A percentile compares a stretch with the other conserved stretches of the same genome.
These are phyloP conservation scores for Hypotaenidia okinawae DNA, from an alignment of 2,797 vertebrate species.

Conservation along the genomic window DNA sequence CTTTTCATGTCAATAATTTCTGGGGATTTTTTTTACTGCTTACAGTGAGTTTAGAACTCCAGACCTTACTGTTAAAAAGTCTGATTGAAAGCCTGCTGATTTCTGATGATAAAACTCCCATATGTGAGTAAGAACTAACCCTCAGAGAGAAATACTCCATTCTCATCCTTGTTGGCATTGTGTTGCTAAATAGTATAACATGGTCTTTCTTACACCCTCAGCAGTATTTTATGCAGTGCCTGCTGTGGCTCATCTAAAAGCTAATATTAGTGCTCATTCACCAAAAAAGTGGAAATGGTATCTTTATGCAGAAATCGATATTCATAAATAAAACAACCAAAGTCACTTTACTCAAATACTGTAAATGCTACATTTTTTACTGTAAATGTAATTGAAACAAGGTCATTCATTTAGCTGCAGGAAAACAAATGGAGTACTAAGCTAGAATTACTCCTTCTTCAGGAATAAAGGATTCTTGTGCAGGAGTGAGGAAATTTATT, in stretches of 20 bases:
- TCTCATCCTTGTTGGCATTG: background rate
- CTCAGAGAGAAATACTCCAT: background rate
- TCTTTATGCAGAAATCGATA: slow-evolving; percentile 48
- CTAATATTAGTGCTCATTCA: background rate
- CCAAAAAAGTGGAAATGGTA: slow-evolving; percentile 41
- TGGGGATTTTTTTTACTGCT: background rate
- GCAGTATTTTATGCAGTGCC: slow-evolving; percentile 1
- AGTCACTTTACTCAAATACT: slow-evolving; percentile 50
- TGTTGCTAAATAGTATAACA: background rate
- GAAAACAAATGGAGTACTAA: slow-evolving; percentile 40
- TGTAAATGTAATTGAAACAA: slow-evolving; percentile 66
- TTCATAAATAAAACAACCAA: slow-evolving; percentile 58
- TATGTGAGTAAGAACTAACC: background rate
- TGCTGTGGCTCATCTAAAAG: slow-evolving; percentile 11
- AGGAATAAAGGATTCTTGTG: slow-evolving; percentile 11
- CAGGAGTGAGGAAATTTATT: slow-evolving; percentile 7
- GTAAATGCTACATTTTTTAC: slow-evolving; percentile 55
- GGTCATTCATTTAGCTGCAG: slow-evolving; percentile 28
- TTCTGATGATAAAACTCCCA: background rate
- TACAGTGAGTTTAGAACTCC: background rate
- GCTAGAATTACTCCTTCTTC: slow-evolving; percentile 9
- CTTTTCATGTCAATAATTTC: background rate
- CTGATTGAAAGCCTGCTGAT: background rate
- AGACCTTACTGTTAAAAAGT: background rate
- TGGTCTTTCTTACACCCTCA: slow-evolving; percentile 18